These are phyloP conservation scores for Xenops minutus DNA, from an alignment of 2,797 vertebrate genomes.

Conservation along the genomic window DNA sequence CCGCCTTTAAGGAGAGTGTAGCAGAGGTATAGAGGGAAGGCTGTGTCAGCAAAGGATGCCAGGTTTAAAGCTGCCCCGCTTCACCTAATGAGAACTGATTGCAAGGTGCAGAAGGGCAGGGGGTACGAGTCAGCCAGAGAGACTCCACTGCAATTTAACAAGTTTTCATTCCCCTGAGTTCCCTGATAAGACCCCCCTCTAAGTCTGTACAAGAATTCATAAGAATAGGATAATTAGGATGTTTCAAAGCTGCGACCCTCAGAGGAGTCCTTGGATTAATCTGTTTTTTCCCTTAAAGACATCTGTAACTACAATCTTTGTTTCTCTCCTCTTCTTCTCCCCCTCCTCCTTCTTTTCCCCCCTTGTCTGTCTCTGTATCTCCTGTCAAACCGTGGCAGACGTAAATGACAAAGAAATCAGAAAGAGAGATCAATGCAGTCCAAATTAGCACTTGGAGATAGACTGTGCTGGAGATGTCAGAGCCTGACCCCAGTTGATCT, in stretches of 20 bases:
- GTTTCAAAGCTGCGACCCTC: slow-evolving; percentile 65
- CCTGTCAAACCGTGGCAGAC: slow-evolving; percentile 79
- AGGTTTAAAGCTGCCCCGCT: neutral
- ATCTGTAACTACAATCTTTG: slow-evolving; percentile 77
- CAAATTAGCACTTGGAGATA: slow-evolving; percentile 88
- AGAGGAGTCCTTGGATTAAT: slow-evolving; percentile 72
- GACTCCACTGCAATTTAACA: slow-evolving; percentile 50
- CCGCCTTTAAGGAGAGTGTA: neutral
- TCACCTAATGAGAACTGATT: neutral
- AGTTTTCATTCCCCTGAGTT: slow-evolving; percentile 55
- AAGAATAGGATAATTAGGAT: slow-evolving; percentile 72
- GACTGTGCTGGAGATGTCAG: slow-evolving; percentile 79
- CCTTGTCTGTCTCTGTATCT: slow-evolving; percentile 79
- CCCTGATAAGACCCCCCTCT: slow-evolving; percentile 45
- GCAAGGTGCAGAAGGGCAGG: slow-evolving; percentile 2
- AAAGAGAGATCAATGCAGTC: slow-evolving; percentile 85
- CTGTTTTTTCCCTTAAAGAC: slow-evolving; percentile 73
- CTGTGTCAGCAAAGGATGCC: neutral
- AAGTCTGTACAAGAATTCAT: slow-evolving; percentile 51
- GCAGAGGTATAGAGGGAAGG: neutral
- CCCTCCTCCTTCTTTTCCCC: slow-evolving; percentile 41
- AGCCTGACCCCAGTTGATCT: slow-evolving; percentile 81
- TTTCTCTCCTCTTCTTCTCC: slow-evolving; percentile 63
- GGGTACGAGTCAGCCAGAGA: slow-evolving; percentile 20
- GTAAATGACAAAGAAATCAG: slow-evolving; percentile 87